These are phyloP conservation scores for Calameuta pallipes DNA, from an alignment of 2,888 invertebrate species.

Conservation along the genomic window DNA sequence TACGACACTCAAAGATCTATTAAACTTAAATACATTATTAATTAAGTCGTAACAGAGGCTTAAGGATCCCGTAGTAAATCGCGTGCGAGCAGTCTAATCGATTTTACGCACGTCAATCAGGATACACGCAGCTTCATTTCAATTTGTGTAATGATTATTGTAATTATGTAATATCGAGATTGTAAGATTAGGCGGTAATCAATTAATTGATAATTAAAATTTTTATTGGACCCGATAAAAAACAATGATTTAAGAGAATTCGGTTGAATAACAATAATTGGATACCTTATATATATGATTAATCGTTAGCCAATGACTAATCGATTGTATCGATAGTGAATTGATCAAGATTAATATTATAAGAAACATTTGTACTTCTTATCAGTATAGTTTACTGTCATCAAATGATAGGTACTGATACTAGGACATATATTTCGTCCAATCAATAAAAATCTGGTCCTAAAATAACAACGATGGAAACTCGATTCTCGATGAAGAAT, in stretches of 20 bases:
- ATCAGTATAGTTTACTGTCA: not conserved
- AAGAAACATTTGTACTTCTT: not conserved
- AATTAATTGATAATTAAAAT: not conserved
- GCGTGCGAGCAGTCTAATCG: not conserved
- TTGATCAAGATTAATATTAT: not conserved
- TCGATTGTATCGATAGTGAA: not conserved
- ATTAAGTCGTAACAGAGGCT: not conserved
- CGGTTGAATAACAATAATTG: not conserved
- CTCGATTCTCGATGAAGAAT: not conserved
- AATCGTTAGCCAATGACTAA: not conserved
- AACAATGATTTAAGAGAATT: not conserved
- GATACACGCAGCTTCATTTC: not conserved
- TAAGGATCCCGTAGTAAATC: not conserved
- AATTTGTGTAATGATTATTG: not conserved
- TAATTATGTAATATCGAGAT: not conserved
- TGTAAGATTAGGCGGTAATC: not conserved
- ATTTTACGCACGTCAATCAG: not conserved
- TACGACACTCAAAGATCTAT: too few relatives aligned
- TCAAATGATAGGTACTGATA: not conserved
- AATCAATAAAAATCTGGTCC: not conserved
- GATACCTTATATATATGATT: not conserved
- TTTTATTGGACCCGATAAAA: not conserved
- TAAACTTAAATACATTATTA: not conserved
- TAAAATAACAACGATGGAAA: not conserved
- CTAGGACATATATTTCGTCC: not conserved